Base-by-base conservation (phyloP, 1,140 invertebrate genomes). In the Euura lappo region DNA sequence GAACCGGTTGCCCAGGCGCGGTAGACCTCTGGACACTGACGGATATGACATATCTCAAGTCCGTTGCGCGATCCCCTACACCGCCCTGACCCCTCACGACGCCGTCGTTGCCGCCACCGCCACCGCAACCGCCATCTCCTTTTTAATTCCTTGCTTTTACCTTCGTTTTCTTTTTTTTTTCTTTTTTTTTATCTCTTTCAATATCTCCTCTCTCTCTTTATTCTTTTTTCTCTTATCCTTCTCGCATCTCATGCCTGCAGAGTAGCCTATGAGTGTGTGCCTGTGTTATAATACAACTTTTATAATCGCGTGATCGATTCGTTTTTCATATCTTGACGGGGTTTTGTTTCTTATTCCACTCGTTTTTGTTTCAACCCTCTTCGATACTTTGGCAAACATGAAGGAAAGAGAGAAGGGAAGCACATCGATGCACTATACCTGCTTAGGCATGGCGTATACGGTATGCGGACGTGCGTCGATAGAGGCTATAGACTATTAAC, bases 41-140 rank as follows among this genome's bases (percentile, higher is more conserved):
- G 82, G 79, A 83, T 84, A 84, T 83, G 83, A 84, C 82, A 83
- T 83, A 81, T 83, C 81, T 84, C 79, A 83, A 82, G 80, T 83
- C 82, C 79, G 81, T 76, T 72, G 77, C 78, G 76, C 51, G 51
- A 11, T 60, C 51, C 51, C 13, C 28, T 28, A n/a, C 51, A 8
- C 10, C 51, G 51, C 28, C 51, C 51, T 60, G 51, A 60, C 51
- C 51, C 51, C 13, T 60, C 51, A n/a, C 51, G 51, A 60, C 13
- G 51, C 51, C 51, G 51, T 11, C 51, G 51, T n/a, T n/a, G 51
- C 10, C 13, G 51, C 51, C 51, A 60, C 10, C 13, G 51, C 51
- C 51, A 60, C 51, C 51, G 51, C 51, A 60, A 60, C 51, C 51
- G 51, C 51, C 51, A 60, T 60, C 51, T 11, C 51, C 51, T 60